A percentile compares a stretch with the other conserved stretches of the same genome.
Evolutionary conservation across 2,888 invertebrate genomes (phyloP).

Genomic region (Opisthograptis luteolata): DNA sequence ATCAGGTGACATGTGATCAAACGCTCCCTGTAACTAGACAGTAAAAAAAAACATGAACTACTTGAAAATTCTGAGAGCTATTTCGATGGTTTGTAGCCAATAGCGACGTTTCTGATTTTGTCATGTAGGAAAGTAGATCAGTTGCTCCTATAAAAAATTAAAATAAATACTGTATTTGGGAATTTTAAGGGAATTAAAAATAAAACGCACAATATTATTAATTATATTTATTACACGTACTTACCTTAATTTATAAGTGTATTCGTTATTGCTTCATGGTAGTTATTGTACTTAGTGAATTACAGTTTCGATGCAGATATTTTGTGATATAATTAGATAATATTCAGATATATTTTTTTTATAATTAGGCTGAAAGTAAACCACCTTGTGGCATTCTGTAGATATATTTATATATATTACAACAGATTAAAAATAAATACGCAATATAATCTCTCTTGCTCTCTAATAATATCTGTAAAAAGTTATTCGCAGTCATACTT

Average conservation of each 20-base stretch:
- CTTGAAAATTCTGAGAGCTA: too few relatives aligned
- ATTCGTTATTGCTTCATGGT: constrained; percentile 55
- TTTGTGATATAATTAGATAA: constrained; percentile 17
- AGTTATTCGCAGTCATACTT: too few relatives aligned
- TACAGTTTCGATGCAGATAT: constrained; percentile 39
- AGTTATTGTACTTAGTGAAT: constrained; percentile 76
- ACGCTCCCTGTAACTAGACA: too few relatives aligned
- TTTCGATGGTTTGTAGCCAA: too few relatives aligned
- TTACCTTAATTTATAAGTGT: constrained; percentile 45
- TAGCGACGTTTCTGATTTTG: too few relatives aligned
- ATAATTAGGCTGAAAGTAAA: constrained; percentile 10
- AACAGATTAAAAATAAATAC: too few relatives aligned
- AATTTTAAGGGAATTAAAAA: constrained; percentile 43
- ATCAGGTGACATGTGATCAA: too few relatives aligned
- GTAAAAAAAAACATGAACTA: too few relatives aligned
- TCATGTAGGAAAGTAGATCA: too few relatives aligned
- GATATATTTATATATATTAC: not conserved
- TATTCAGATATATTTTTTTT: constrained; percentile 6
- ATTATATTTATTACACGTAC: constrained; percentile 59
- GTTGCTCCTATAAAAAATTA: not conserved
- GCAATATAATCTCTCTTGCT: too few relatives aligned
- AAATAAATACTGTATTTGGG: too few relatives aligned
- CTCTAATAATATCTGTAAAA: too few relatives aligned
- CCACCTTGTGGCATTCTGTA: not conserved
- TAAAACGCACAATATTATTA: constrained; percentile 57